Evolutionary conservation across 53 echinoderm and acorn worm species (phyloP).

Genomic region (Crossaster papposus): DNA sequence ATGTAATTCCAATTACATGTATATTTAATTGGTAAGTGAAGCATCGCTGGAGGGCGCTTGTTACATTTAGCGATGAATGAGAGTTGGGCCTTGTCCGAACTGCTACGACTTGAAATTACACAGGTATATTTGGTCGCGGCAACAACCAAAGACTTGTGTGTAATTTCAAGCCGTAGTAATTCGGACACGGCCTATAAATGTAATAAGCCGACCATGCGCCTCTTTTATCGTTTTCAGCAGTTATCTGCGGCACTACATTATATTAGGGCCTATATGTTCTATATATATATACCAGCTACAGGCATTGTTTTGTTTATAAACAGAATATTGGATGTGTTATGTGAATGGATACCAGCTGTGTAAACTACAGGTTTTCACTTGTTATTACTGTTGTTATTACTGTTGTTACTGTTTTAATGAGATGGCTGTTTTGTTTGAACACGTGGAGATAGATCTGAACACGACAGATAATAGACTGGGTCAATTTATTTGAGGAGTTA

Average conservation of each 20-base stretch:
- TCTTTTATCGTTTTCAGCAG: not conserved
- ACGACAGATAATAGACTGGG: not conserved
- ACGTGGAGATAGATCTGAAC: not conserved
- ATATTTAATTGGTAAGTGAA: not conserved
- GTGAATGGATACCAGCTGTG: not conserved
- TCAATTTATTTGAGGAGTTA: not conserved
- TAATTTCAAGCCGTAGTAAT: no score
- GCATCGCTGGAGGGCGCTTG: slow-evolving; percentile 1
- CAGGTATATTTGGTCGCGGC: no score
- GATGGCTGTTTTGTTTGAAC: not conserved
- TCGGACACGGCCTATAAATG: no score
- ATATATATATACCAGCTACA: no score
- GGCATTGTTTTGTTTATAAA: not conserved
- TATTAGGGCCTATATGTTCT: no score
- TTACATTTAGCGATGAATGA: not conserved
- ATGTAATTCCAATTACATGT: not conserved
- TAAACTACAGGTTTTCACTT: not conserved
- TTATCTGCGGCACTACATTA: not conserved
- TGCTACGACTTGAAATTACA: no score
- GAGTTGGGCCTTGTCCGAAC: no score
- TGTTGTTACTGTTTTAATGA: not conserved
- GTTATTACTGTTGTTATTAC: no score
- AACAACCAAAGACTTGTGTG: no score
- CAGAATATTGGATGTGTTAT: not conserved
- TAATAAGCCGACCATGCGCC: no score